phyloP scores from a whole-genome alignment of 2,888 invertebrate genomes.

The Eristalinus sepulchralis region DNA sequence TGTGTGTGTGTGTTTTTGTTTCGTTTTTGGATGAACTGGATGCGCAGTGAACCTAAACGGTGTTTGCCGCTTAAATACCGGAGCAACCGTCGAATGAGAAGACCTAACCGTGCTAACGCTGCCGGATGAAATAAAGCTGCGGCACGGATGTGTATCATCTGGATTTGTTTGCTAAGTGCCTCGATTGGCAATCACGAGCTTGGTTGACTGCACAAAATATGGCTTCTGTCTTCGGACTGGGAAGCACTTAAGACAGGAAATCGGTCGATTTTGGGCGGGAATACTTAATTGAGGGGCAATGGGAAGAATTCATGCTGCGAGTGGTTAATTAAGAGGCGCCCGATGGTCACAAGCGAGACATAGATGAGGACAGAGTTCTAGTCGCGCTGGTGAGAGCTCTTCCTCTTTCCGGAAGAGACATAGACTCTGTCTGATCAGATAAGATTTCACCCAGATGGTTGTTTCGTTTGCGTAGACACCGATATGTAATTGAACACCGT shows the following conservation, averaged over 20 bases:
- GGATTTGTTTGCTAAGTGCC: not conserved
- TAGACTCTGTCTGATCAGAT: not conserved
- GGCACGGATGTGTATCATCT: not conserved
- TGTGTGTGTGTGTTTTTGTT: not conserved
- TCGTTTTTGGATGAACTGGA: slow-evolving; percentile 19
- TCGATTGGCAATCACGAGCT: not conserved
- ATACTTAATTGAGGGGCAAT: not conserved
- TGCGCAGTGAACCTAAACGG: slow-evolving; percentile 28
- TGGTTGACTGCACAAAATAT: too few relatives aligned
- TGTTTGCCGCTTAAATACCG: slow-evolving; percentile 26
- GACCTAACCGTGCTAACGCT: not conserved
- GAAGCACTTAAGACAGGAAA: not conserved
- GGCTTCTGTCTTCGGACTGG: not conserved
- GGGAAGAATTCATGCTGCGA: not conserved
- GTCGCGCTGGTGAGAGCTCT: not conserved
- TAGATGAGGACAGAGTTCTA: not conserved
- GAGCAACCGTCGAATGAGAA: slow-evolving; percentile 6
- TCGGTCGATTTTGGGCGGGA: not conserved
- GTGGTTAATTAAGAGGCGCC: not conserved
- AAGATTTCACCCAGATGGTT: not conserved
- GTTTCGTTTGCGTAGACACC: not conserved
- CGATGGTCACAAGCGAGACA: not conserved
- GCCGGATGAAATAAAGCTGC: not conserved
- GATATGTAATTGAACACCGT: not conserved
- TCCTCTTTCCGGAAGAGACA: not conserved